Percentiles rank a stretch among this genome's conserved stretches.
These are phyloP conservation scores for Netelia melanura DNA, from an alignment of 2,888 invertebrate species.

Conservation along the genomic window DNA sequence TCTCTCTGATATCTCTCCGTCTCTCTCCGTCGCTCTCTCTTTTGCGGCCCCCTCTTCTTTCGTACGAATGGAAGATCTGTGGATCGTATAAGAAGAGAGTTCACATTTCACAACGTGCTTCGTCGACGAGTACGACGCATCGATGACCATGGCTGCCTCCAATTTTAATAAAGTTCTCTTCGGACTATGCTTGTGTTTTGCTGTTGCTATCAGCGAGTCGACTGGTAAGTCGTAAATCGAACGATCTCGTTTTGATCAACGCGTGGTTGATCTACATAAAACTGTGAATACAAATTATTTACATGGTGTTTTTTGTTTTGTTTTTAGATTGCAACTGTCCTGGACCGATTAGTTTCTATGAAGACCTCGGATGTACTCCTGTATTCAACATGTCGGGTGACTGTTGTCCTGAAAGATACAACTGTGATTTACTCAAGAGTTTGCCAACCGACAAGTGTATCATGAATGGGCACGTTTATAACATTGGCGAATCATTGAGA, in stretches of 20 bases:
- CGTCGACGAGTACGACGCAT: slow-evolving; percentile 31
- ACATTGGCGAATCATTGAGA: slow-evolving; percentile 71
- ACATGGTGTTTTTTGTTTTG: neutral
- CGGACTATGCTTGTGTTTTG: slow-evolving; percentile 42
- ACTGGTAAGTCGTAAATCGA: slow-evolving; percentile 38
- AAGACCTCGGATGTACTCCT: slow-evolving; percentile 74
- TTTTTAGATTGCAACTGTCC: slow-evolving; percentile 74
- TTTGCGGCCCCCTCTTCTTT: slow-evolving; percentile 33
- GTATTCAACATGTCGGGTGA: slow-evolving; percentile 72
- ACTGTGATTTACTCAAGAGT: slow-evolving; percentile 75
- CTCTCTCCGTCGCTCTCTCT: slow-evolving; percentile 10
- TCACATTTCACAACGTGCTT: neutral
- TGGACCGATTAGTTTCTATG: slow-evolving; percentile 76
- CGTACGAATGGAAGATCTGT: slow-evolving; percentile 35
- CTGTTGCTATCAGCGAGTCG: slow-evolving; percentile 21
- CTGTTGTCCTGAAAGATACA: slow-evolving; percentile 76
- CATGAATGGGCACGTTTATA: slow-evolving; percentile 74
- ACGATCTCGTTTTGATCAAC: neutral
- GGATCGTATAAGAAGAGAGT: slow-evolving; percentile 53
- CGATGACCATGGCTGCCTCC: slow-evolving; percentile 55
- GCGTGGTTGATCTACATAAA: neutral
- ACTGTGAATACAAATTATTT: neutral
- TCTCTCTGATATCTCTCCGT: neutral
- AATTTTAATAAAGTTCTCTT: slow-evolving; percentile 13
- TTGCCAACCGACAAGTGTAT: slow-evolving; percentile 76